phyloP scores from a whole-genome alignment of 2,113 vertebrate genomes.

The Eulemur rufifrons region DNA sequence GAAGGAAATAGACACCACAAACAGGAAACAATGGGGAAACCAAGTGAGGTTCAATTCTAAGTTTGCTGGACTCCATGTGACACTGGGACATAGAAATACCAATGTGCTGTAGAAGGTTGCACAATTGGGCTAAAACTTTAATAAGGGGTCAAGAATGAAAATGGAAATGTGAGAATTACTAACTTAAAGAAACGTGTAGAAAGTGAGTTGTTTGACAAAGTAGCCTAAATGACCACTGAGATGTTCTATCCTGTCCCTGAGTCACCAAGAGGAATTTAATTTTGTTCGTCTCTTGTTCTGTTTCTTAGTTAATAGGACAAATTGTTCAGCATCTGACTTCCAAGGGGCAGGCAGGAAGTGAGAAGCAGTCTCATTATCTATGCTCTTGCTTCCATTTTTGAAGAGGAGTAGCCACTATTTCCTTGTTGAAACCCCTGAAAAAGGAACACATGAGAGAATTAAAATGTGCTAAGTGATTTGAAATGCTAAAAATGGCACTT shows the following conservation, averaged over 20 bases:
- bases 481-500: conserved; percentile 73
- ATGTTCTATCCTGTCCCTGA: not conserved
- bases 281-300: not conserved
- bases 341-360: not conserved
- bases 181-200: not conserved
- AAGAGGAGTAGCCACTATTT: conserved; percentile 18
- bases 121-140: not conserved
- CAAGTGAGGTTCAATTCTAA: not conserved
- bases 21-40: not conserved
- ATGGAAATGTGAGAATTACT: not conserved
- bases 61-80: not conserved
- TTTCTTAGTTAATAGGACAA: not conserved
- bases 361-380: not conserved
- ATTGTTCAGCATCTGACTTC: not conserved
- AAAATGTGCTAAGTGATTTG: conserved; percentile 72
- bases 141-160: not conserved
- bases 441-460: conserved; percentile 63
- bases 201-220: not conserved
- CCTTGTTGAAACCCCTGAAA: conserved; percentile 26
- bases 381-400: conserved; percentile 22
- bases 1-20: not conserved
- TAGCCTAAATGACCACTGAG: not conserved
- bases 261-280: not conserved
- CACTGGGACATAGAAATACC: not conserved
- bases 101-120: not conserved